phyloP scores from a whole-genome alignment of 2,888 invertebrate genomes.

The Cephalotes varians region DNA sequence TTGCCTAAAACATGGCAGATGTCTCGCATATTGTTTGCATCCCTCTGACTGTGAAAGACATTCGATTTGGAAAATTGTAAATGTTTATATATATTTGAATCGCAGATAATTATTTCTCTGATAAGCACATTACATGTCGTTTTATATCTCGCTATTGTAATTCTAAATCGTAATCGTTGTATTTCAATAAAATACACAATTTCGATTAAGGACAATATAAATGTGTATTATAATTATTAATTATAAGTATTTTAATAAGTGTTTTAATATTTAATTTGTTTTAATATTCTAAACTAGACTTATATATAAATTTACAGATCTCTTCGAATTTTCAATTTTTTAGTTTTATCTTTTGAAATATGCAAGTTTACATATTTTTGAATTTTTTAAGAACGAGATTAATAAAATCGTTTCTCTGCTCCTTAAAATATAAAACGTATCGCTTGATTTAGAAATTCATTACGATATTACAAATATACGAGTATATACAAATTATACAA shows the following conservation, averaged over 20 bases:
- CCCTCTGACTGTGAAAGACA: neutral
- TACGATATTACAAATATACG: too few species aligned
- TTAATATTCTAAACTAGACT: neutral
- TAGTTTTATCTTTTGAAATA: neutral
- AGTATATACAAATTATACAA: neutral
- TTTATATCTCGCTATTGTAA: neutral
- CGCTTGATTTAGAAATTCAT: neutral
- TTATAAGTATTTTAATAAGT: neutral
- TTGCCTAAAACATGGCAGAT: conserved; percentile 60
- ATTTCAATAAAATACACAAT: neutral
- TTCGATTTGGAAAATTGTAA: conserved; percentile 6
- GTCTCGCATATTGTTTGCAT: conserved; percentile 51
- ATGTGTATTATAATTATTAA: neutral
- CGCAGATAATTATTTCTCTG: neutral
- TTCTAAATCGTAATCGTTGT: neutral
- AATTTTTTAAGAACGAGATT: neutral
- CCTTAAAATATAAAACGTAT: neutral
- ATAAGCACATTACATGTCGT: conserved; percentile 9
- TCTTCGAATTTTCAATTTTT: neutral
- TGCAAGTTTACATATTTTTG: neutral
- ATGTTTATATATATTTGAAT: neutral
- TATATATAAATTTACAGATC: neutral
- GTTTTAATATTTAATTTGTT: neutral
- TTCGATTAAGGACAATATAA: neutral
- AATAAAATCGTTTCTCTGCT: neutral